Evolutionary conservation across 1,140 invertebrate genomes (phyloP), one percentile per base, ranked within the genome.

Genomic region (Daktulosphaira vitifoliae): DNA sequence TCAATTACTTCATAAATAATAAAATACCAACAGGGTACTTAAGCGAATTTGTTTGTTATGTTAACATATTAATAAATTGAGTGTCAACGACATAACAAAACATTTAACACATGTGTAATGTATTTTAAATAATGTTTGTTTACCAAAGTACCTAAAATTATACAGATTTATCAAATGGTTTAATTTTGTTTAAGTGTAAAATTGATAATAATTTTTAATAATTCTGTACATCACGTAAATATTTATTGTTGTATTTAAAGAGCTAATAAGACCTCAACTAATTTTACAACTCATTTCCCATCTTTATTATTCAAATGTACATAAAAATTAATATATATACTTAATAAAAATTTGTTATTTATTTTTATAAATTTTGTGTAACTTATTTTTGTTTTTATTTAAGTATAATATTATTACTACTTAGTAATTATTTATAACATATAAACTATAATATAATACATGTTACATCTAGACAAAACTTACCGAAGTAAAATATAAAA

Each of bases 281-380:
- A 15, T 22, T 8, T 11, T 33, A 5, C 11, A 33, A 33, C 29
- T 46, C 38, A 26, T 62, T 29, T 20, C 25, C 26, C 9, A 33
- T 48, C 44, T 29, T 56, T 62, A 44, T 7, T 39, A 26, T 46
- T 29, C 42, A 62, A 44, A 2, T 62, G 54, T 62, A 62, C 37
- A 48, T 62, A 62, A 29, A 33, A 33, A 33, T 33, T 33, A 33
- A 6, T 44, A 44, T 62, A n/a, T n/a, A 29, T 62, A 62, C 23
- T 46, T 56, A 22, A 44, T 46, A 46, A 26, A 62, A 26, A 62
- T 62, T 62, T 62, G 54, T 62, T 62, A 62, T 62, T 25, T 62
- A 62, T 62, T 62, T 62, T 62, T 62, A 46, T 62, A 62, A 38
- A 62, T 46, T 62, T 46, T 51, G 25, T 62, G 16, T 62, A 62